These are phyloP conservation scores for Zapornia atra DNA, from an alignment of 2,113 vertebrate genomes.

Conservation along the genomic window DNA sequence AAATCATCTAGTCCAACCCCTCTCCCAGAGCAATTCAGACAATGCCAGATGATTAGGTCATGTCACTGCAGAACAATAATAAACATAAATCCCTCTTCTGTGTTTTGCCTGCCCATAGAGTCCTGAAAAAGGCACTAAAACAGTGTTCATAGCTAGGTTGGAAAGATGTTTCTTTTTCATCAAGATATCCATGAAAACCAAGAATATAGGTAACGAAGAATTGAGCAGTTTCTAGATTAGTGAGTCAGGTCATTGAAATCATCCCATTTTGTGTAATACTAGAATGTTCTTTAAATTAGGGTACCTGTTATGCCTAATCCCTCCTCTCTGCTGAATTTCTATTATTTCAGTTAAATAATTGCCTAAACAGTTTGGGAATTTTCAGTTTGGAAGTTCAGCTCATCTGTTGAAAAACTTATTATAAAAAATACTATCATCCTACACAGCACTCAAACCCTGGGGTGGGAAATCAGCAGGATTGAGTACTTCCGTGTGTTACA, in stretches of 20 bases:
- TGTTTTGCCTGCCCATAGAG: not conserved
- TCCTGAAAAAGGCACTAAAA: not conserved
- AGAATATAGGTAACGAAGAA: not conserved
- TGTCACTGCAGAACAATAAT: not conserved
- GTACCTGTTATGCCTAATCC: not conserved
- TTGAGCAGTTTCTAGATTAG: not conserved
- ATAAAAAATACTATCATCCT: not conserved
- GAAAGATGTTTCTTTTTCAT: not conserved
- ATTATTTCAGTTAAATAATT: not conserved
- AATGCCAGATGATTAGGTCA: not conserved
- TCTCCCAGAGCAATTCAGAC: too few relatives aligned
- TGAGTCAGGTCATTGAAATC: not conserved
- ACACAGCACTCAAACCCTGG: not conserved
- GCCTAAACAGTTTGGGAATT: not conserved
- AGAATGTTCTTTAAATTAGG: not conserved
- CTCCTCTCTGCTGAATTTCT: not conserved
- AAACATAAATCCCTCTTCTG: not conserved
- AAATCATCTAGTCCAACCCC: too few relatives aligned
- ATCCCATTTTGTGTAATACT: not conserved
- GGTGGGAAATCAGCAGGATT: not conserved
- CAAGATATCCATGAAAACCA: not conserved
- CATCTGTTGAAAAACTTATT: not conserved
- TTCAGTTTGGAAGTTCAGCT: not conserved
- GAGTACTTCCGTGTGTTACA: not conserved
- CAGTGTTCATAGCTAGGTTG: not conserved